phyloP scores from a whole-genome alignment of 1,140 invertebrate genomes.

The Cyphomyrmex costatus region DNA sequence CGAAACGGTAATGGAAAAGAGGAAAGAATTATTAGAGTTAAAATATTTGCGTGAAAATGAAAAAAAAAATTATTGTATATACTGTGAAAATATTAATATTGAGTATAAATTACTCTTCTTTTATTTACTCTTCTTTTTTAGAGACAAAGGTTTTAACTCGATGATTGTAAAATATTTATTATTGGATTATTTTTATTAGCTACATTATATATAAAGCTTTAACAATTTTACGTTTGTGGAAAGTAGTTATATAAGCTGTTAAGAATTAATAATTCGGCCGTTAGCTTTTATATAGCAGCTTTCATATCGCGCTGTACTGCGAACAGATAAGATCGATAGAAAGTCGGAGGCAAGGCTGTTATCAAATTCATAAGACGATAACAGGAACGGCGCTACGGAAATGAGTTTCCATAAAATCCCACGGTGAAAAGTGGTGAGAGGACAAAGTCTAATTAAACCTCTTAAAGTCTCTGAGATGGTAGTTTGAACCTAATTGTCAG shows the following conservation, averaged over 20 bases:
- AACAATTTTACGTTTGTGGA: constrained; percentile 16
- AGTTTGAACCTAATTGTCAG: background rate
- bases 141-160: background rate
- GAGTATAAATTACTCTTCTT: background rate
- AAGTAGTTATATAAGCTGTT: background rate
- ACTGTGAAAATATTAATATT: background rate
- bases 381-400: background rate
- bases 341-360: constrained; percentile 18
- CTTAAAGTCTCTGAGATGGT: background rate
- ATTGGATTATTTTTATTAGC: background rate
- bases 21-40: background rate
- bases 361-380: constrained; percentile 35
- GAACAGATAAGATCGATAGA: constrained; percentile 12
- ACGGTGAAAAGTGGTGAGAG: background rate
- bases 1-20: background rate
- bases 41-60: background rate
- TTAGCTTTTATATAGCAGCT: background rate
- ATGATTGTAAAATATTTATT: background rate
- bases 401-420: background rate
- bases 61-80: background rate
- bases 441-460: constrained; percentile 1
- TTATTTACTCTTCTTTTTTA: background rate
- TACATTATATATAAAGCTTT: background rate
- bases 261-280: background rate
- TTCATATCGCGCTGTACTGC: background rate